A percentile compares a stretch with the other conserved stretches of the same genome.
These are phyloP conservation scores for Parotia lawesii DNA, from an alignment of 2,113 vertebrate genomes.

Conservation along the genomic window DNA sequence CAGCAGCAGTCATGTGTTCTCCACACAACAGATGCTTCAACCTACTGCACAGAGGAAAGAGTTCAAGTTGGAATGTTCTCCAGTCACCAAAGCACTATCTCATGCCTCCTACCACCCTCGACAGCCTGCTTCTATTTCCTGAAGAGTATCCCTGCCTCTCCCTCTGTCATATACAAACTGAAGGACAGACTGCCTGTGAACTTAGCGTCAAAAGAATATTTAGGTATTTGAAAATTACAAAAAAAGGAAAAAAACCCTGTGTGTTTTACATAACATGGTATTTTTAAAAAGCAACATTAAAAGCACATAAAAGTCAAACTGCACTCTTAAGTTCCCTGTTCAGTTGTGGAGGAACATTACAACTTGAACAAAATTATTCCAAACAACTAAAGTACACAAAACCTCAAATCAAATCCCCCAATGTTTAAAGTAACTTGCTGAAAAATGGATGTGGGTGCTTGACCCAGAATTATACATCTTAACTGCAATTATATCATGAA, in stretches of 20 bases:
- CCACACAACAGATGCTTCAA: background rate
- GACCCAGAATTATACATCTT: background rate
- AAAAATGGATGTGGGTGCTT: background rate
- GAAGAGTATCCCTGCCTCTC: background rate
- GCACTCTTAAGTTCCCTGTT: background rate
- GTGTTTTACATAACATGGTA: background rate
- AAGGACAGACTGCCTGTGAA: background rate
- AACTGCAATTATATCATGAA: background rate
- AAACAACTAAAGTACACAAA: background rate
- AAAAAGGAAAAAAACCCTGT: rapidly evolving
- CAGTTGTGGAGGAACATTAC: background rate
- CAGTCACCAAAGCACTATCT: background rate
- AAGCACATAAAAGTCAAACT: background rate
- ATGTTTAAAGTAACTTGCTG: background rate
- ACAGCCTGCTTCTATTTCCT: background rate
- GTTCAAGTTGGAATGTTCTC: background rate
- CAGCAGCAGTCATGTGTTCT: background rate
- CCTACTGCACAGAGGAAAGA: background rate
- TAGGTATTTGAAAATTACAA: background rate
- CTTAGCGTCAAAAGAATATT: background rate
- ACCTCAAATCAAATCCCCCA: background rate
- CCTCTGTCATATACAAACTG: background rate
- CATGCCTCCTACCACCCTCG: background rate
- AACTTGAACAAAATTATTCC: background rate
- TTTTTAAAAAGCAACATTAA: background rate